phyloP scores from a whole-genome alignment of 2,888 invertebrate genomes.

The Epirrhoe alternata region DNA sequence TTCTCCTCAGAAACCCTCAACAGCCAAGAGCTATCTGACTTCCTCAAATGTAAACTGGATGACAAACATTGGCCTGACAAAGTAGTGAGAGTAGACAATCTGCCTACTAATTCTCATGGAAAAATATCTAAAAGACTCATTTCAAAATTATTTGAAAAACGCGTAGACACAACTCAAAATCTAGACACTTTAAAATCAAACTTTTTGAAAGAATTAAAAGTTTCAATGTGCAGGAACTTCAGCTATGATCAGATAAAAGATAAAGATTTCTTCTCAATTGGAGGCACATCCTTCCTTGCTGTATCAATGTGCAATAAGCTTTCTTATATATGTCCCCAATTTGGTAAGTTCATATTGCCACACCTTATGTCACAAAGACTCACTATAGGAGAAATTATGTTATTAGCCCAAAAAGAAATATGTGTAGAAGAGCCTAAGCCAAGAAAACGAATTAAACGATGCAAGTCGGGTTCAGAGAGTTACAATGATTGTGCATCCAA shows the following conservation, averaged over 20 bases:
- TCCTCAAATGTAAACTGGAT: constrained; percentile 74
- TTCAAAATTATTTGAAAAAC: constrained; percentile 67
- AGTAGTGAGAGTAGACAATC: constrained; percentile 83
- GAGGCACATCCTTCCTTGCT: constrained; percentile 90
- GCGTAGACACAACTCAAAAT: constrained; percentile 47
- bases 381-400: constrained; percentile 67
- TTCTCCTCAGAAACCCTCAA: constrained; percentile 70
- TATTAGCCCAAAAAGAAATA: constrained; percentile 61
- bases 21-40: constrained; percentile 67
- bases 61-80: constrained; percentile 87
- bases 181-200: constrained; percentile 52
- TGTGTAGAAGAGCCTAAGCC: constrained; percentile 47
- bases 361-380: constrained; percentile 79
- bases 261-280: constrained; percentile 84
- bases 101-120: constrained; percentile 89
- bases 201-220: constrained; percentile 64
- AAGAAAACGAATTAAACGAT: constrained; percentile 58
- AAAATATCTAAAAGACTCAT: constrained; percentile 86
- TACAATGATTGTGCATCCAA: constrained; percentile 20
- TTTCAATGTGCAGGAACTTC: constrained; percentile 52
- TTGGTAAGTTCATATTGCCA: constrained; percentile 82
- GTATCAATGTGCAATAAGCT: constrained; percentile 86
- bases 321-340: constrained; percentile 67
- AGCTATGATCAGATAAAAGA: constrained; percentile 67
- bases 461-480: constrained; percentile 30